These are phyloP conservation scores for Lomographa bimaculata DNA, from an alignment of 2,888 invertebrate genomes.

Conservation along the genomic window DNA sequence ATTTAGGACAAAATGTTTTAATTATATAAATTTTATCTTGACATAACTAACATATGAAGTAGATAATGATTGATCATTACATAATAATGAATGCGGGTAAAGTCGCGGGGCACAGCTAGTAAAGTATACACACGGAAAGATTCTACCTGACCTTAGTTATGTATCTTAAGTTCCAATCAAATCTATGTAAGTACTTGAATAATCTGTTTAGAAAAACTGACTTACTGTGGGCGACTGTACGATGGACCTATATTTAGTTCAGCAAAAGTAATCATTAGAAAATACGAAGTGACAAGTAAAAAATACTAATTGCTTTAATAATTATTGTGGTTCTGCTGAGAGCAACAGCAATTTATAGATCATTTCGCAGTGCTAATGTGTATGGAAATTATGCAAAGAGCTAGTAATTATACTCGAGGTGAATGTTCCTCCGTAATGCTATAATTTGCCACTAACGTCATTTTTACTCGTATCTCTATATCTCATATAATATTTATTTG, in stretches of 20 bases:
- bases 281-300: conserved; percentile 63
- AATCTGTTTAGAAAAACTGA: no score
- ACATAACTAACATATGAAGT: no score
- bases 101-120: no score
- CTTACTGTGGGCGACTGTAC: no score
- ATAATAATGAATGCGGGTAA: no score
- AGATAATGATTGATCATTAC: no score
- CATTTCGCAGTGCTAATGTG: conserved; percentile 75
- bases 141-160: no score
- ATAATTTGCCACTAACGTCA: conserved; percentile 55
- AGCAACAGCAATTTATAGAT: conserved; percentile 72
- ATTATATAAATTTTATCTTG: no score
- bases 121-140: no score
- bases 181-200: no score
- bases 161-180: no score
- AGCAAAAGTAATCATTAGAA: conserved; percentile 38
- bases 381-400: conserved; percentile 76
- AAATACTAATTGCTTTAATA: conserved; percentile 61
- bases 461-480: conserved; percentile 41
- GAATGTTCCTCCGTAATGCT: conserved; percentile 66
- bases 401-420: conserved; percentile 70
- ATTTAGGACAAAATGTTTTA: no score
- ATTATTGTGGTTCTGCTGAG: conserved; percentile 65
- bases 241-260: conserved; percentile 7
- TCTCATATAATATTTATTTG: conserved; percentile 18